Percentiles rank a stretch among this genome's conserved stretches.
These are phyloP conservation scores for Abramis brama DNA, from an alignment of 2,113 vertebrate species.

Conservation along the genomic window DNA sequence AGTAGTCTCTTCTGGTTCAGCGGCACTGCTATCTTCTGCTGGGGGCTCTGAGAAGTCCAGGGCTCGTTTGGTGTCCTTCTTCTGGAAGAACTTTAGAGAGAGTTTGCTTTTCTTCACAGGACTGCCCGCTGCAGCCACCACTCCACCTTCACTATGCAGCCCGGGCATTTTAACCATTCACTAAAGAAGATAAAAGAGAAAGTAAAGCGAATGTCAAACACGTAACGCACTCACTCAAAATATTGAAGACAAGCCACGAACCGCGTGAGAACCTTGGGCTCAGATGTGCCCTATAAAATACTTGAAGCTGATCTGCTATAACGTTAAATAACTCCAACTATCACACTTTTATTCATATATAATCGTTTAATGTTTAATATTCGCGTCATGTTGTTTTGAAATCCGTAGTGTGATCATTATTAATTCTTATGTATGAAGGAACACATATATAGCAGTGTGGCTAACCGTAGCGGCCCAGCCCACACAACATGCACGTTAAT, in stretches of 20 bases:
- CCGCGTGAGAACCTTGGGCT: neutral
- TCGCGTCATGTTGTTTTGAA: neutral
- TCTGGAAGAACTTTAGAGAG: slow-evolving; percentile 94
- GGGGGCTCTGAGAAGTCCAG: slow-evolving; percentile 89
- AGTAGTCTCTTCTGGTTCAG: slow-evolving; percentile 74
- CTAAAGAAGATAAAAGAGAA: neutral
- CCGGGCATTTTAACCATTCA: slow-evolving; percentile 82
- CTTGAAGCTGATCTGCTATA: neutral
- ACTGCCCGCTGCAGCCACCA: slow-evolving; percentile 77
- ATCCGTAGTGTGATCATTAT: neutral
- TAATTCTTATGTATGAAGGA: neutral
- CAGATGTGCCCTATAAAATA: neutral
- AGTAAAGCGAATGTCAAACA: neutral
- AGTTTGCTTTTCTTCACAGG: slow-evolving; percentile 88
- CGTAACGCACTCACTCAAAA: neutral
- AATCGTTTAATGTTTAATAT: neutral
- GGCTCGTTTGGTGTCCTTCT: slow-evolving; percentile 91
- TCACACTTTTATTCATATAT: neutral
- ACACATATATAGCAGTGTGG: neutral
- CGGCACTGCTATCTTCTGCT: slow-evolving; percentile 77
- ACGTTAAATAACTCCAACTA: neutral
- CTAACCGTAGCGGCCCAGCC: slow-evolving; percentile 32
- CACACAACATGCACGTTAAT: slow-evolving; percentile 26
- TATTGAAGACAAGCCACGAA: slow-evolving; percentile 40
- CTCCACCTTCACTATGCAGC: slow-evolving; percentile 80